Percentiles rank a stretch among this genome's conserved stretches.
phyloP scores from a whole-genome alignment of 2,797 vertebrate species.

The Semotilus atromaculatus region DNA sequence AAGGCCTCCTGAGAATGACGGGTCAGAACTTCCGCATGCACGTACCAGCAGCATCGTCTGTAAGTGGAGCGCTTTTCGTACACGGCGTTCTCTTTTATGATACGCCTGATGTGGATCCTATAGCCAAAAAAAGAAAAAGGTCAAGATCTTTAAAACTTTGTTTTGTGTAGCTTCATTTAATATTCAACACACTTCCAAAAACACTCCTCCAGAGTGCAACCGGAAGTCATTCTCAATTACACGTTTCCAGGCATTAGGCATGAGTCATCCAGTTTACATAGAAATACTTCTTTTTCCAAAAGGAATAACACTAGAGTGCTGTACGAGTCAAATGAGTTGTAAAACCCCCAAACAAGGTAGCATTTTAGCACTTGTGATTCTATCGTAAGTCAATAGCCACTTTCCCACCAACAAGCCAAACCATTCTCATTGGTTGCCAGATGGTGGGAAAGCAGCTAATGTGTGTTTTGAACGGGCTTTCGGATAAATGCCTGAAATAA shows the following conservation, averaged over 20 bases:
- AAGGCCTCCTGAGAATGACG: slow-evolving; percentile 83
- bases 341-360: not conserved
- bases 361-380: not conserved
- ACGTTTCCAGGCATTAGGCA: not conserved
- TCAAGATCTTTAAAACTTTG: not conserved
- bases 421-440: not conserved
- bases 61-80: slow-evolving; percentile 90
- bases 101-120: slow-evolving; percentile 84
- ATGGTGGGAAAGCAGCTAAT: not conserved
- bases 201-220: not conserved
- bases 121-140: not conserved
- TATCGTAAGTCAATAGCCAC: not conserved
- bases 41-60: slow-evolving; percentile 93
- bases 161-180: not conserved
- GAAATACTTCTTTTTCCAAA: not conserved
- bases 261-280: slow-evolving; percentile 1
- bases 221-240: not conserved
- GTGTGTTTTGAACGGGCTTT: not conserved
- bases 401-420: not conserved
- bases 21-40: slow-evolving; percentile 85
- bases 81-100: slow-evolving; percentile 89
- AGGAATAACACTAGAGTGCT: not conserved
- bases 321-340: not conserved
- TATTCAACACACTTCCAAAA: not conserved
- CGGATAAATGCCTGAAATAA: not conserved